Conservation (phyloP, 2,797 vertebrate species). For the Micrastur ruficollis region DNA sequence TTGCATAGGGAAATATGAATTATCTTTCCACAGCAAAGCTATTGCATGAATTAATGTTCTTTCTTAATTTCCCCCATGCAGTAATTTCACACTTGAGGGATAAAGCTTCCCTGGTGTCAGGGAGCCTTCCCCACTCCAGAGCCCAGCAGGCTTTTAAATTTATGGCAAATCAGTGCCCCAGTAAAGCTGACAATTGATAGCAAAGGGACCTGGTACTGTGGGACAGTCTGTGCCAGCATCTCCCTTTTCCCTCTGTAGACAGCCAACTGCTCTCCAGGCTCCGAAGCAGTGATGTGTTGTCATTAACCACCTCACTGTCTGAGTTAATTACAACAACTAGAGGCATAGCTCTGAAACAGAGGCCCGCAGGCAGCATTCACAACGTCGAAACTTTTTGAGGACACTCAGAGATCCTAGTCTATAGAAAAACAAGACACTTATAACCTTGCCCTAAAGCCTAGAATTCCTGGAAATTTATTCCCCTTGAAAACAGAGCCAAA, state of each 20-base stretch:
- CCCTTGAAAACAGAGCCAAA: not conserved
- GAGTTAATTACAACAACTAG: not conserved
- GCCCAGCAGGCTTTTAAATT: not conserved
- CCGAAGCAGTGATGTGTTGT: not conserved
- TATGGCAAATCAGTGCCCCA: not conserved
- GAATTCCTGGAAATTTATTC: not conserved
- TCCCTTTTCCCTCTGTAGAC: not conserved
- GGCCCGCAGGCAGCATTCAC: not conserved
- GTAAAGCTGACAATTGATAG: not conserved
- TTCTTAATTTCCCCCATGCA: not conserved
- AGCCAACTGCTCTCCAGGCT: not conserved
- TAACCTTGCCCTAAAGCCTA: not conserved
- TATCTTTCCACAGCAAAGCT: not conserved
- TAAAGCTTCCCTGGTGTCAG: not conserved
- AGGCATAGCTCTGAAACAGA: not conserved
- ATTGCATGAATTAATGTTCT: not conserved
- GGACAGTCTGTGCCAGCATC: not conserved
- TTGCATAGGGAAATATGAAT: not conserved
- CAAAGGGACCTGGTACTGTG: not conserved
- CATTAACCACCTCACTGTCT: not conserved
- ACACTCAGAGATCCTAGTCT: not conserved
- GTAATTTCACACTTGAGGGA: slow-evolving; percentile 26
- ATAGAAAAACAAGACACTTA: not conserved
- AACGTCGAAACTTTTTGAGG: not conserved
- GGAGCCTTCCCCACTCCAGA: not conserved